These are phyloP conservation scores for Drosophila peninsularis DNA, from an alignment of 2,888 invertebrate species.

Conservation along the genomic window DNA sequence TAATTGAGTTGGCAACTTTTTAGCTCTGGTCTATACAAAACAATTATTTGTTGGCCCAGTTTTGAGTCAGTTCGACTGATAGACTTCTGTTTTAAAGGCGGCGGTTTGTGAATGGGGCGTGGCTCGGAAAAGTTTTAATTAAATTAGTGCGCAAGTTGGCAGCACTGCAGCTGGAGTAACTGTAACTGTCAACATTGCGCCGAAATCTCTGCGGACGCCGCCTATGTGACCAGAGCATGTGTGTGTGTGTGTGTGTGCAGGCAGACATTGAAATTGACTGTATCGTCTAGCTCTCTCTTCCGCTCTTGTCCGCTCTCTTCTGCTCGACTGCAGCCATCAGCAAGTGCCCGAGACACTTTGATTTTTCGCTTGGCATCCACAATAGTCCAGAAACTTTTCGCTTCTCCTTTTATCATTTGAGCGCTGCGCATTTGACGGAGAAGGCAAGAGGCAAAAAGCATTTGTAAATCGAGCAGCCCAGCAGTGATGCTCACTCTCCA, in stretches of 20 bases:
- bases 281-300: conserved; percentile 26
- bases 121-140: conserved; percentile 62
- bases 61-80: conserved; percentile 42
- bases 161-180: conserved; percentile 39
- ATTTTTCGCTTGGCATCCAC: conserved; percentile 67
- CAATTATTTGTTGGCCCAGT: conserved; percentile 38
- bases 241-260: conserved; percentile 6
- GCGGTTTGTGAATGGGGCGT: neutral
- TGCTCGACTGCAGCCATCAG: conserved; percentile 50
- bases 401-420: conserved; percentile 41
- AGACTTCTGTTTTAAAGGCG: conserved; percentile 45
- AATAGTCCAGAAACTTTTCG: conserved; percentile 63
- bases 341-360: conserved; percentile 75
- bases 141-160: conserved; percentile 64
- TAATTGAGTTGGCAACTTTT: conserved; percentile 24
- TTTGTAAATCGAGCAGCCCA: conserved; percentile 48
- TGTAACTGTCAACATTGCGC: conserved; percentile 48
- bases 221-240: conserved; percentile 30
- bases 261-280: conserved; percentile 48
- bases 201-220: conserved; percentile 25
- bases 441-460: conserved; percentile 70
- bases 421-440: conserved; percentile 61
- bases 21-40: conserved; percentile 13
- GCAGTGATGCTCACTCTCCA: too few relatives aligned
- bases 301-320: conserved; percentile 10